Evolutionary conservation across 2,797 vertebrate genomes (phyloP).

Genomic region (Trematomus bernacchii): DNA sequence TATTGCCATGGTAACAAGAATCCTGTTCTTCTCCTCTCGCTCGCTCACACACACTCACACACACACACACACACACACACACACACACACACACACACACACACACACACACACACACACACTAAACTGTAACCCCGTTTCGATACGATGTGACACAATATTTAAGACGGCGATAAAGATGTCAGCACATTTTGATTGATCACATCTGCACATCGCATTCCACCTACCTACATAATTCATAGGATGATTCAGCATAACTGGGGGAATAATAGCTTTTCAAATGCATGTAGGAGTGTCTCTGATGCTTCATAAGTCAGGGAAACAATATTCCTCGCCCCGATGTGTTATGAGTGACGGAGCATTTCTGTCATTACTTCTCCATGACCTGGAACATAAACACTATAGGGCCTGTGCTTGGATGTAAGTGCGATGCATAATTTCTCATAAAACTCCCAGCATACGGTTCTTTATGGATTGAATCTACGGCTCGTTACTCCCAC

Average conservation of each 20-base stretch:
- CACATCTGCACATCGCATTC: slow-evolving; percentile 29
- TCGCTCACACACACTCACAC: no score
- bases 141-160: slow-evolving; percentile 54
- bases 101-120: slow-evolving; percentile 15
- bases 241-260: slow-evolving; percentile 4
- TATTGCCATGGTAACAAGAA: slow-evolving; percentile 82
- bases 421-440: slow-evolving; percentile 4
- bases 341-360: slow-evolving; percentile 21
- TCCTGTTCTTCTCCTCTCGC: slow-evolving; percentile 30
- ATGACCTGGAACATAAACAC: slow-evolving; percentile 30
- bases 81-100: no score
- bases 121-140: slow-evolving; percentile 34
- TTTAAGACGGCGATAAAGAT: slow-evolving; percentile 37
- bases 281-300: not conserved
- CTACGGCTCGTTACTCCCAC: slow-evolving; percentile 59
- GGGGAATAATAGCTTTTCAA: slow-evolving; percentile 29
- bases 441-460: slow-evolving; percentile 38
- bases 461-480: slow-evolving; percentile 39
- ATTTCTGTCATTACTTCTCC: slow-evolving; percentile 26
- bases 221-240: slow-evolving; percentile 47
- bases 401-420: slow-evolving; percentile 1
- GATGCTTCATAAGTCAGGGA: slow-evolving; percentile 31
- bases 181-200: slow-evolving; percentile 45
- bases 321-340: slow-evolving; percentile 6
- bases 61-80: no score